Percentiles rank a stretch among this genome's conserved stretches.
phyloP scores from a whole-genome alignment of 2,888 invertebrate species.

The Gastrophysa polygoni region DNA sequence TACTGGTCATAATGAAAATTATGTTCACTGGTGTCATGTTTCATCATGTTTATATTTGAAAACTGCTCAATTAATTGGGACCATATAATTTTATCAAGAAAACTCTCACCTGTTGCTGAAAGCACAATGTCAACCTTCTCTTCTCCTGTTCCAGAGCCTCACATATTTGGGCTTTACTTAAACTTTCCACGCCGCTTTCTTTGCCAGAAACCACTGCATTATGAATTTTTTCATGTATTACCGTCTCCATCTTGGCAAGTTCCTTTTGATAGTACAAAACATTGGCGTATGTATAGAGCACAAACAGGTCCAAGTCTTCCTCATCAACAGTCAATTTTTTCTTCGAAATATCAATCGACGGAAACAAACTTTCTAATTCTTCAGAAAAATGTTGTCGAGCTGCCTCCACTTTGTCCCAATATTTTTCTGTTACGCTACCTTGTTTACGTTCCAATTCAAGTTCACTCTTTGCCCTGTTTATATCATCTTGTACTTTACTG shows the following conservation, averaged over 20 bases:
- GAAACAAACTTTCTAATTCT: conserved; percentile 74
- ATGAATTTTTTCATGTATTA: conserved; percentile 67
- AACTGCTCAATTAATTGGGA: too few relatives aligned
- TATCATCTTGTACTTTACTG: conserved; percentile 62
- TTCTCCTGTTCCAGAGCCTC: conserved; percentile 74
- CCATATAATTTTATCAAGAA: too few relatives aligned
- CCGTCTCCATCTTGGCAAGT: conserved; percentile 71
- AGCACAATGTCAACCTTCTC: conserved; percentile 69
- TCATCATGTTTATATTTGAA: too few relatives aligned
- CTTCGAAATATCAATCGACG: conserved; percentile 71
- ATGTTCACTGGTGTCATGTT: too few relatives aligned
- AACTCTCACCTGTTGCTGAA: conserved; percentile 73
- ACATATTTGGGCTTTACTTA: conserved; percentile 65
- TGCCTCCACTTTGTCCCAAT: conserved; percentile 78
- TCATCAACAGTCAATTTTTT: conserved; percentile 63
- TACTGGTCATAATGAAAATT: too few relatives aligned
- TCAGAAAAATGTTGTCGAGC: conserved; percentile 68
- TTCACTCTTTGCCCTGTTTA: conserved; percentile 65
- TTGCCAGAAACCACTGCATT: conserved; percentile 66
- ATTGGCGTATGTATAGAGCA: conserved; percentile 78
- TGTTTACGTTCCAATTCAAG: conserved; percentile 64
- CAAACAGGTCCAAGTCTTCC: conserved; percentile 69
- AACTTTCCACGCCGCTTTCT: conserved; percentile 59
- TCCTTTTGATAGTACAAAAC: conserved; percentile 80
- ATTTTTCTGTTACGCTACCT: conserved; percentile 74